Base-by-base conservation (phyloP, 92 coral and sea anemone species). In the Parazoanthus atlanticus region DNA sequence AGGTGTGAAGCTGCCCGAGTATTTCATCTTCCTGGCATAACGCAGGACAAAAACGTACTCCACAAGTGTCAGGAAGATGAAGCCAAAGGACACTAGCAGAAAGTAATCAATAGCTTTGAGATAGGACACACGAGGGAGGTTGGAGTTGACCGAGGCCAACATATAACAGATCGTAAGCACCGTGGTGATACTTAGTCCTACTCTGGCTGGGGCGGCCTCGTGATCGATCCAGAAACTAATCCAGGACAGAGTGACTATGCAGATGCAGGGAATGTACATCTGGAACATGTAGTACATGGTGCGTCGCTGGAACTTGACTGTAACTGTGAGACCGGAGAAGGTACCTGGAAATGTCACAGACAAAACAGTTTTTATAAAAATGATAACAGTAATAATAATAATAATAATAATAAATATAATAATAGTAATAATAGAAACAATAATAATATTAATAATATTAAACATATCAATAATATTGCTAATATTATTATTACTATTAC, bases 201-300 rank as follows among this genome's bases (percentile, higher is more conserved):
- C 98, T 17, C 99, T 92, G 21, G 99, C 99, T 3, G 99, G 99
- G 10, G 95, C 97, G 5, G 99, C 98, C 65, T 92, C 95, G 46
- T 94, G 94, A 77, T 95, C 98, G 21, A 96, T 96, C 99, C 99
- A 96, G 92, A 96, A 96, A 36, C 99, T 95, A 28, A 96, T 93
- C 99, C 99, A 96, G 5, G 99, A 96, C 64, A 96, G 85, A 19
- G 96, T 96, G 26, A 95, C 98, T 69, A 96, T 96, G 66, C 99
- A 96, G 5, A 96, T 92, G 67, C 99, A 95, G 33, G 99, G 99
- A 17, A 96, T 90, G 78, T 96, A 96, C 91, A 96, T 95, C 80
- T 96, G 99, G 85, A 91, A 92, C 74, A 96, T 93, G 89, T 96
- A 96, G 89, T 96, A 96, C 92, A 95, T 95, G 34, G 95, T 90